Conservation (phyloP, 2,113 vertebrate species). For the Regulus satrapa region DNA sequence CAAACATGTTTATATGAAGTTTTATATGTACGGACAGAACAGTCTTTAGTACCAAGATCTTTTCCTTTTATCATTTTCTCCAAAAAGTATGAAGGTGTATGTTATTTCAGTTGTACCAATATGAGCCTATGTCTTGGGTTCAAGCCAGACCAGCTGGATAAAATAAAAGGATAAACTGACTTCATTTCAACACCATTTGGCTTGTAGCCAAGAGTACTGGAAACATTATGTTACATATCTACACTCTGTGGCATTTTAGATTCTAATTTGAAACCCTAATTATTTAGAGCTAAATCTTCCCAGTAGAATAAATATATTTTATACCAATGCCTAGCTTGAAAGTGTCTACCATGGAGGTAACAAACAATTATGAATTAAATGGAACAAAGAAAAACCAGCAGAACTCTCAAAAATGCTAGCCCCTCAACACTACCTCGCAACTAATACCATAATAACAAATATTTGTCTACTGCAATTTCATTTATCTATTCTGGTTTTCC, state of each 20-base stretch:
- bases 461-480: not conserved
- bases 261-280: not conserved
- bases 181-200: not conserved
- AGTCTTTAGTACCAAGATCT: not conserved
- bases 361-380: not conserved
- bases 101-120: not conserved
- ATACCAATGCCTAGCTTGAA: not conserved
- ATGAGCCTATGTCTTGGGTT: not conserved
- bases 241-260: not conserved
- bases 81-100: not conserved
- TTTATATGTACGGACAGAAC: not conserved
- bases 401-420: not conserved
- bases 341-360: not conserved
- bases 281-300: not conserved
- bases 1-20: fast-evolving
- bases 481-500: not conserved
- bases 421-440: not conserved
- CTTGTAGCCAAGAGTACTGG: not conserved
- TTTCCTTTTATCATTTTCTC: not conserved
- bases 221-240: not conserved
- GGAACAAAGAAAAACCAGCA: not conserved
- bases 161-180: not conserved
- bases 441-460: not conserved
- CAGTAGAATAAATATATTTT: not conserved
- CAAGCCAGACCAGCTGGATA: not conserved